Base-by-base conservation (phyloP, 2,888 invertebrate genomes). In the Drosophila infuscata region DNA sequence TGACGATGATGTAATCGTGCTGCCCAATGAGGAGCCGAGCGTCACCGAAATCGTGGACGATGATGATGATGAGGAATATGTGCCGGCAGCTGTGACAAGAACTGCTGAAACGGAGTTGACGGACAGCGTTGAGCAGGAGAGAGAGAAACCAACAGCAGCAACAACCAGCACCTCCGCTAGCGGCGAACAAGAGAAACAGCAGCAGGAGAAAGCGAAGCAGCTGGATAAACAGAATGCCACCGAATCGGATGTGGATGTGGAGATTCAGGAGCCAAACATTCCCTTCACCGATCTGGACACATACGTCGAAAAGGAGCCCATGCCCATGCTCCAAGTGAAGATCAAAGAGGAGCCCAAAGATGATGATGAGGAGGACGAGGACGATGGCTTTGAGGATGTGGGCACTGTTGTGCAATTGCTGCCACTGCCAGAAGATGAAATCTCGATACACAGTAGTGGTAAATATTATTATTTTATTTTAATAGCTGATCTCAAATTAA, bases 311-410 rank as follows among this genome's bases (percentile, higher is more conserved):
- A 92, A 91, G 60, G 90, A 92, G 58, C 72, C 87, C 20, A 68
- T 87, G 29, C 88, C 91, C 6, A 93, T 94, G 82, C 88, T 92
- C 20, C 93, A 91, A 57, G 92, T 96, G 30, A 95, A 95, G 92
- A 94, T 96, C 79, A 96, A 96, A 88, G 95, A 95, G 90, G 97
- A 97, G 91, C 96, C 96, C 0, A 86, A 95, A 20, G 96, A 96
- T 80, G 95, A 96, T 94, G 92, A 96, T 94, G 92, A 93, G 25
- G 92, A 92, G 9, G 93, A 93, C 60, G 93, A 93, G 62, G 93
- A 93, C 68, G 93, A 93, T 85, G 93, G 91, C 15, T 93, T 93
- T 61, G 93, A 93, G 58, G 93, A 93, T 79, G 93, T 93, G 33
- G 93, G 93, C 43, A 93, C 93, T 7, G 92, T 92, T 25, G 82